These are phyloP conservation scores for Hippocampus barbouri DNA, from an alignment of 2,113 vertebrate species.

Conservation along the genomic window DNA sequence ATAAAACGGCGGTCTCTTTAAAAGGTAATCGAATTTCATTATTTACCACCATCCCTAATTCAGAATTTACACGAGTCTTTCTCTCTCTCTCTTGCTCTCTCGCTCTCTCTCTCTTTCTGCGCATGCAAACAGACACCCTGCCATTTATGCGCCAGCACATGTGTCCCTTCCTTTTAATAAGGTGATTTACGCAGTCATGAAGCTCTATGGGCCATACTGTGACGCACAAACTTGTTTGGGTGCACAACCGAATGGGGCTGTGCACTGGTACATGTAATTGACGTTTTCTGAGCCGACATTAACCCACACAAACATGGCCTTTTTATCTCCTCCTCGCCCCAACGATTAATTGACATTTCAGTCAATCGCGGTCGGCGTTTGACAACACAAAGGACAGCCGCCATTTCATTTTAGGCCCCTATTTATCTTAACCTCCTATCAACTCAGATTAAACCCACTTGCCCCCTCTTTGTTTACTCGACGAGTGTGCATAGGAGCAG, in stretches of 20 bases:
- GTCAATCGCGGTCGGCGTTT: slow-evolving; percentile 11
- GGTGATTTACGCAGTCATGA: slow-evolving; percentile 34
- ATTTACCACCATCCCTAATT: slow-evolving; percentile 26
- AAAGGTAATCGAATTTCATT: slow-evolving; percentile 20
- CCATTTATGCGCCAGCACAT: slow-evolving; percentile 12
- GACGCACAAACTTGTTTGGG: slow-evolving; percentile 26
- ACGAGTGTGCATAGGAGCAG: slow-evolving; percentile 7
- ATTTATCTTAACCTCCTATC: not conserved
- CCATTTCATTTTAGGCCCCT: slow-evolving; percentile 1
- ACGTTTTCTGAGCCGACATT: slow-evolving; percentile 32
- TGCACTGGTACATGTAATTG: slow-evolving; percentile 51
- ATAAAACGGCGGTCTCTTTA: slow-evolving; percentile 7
- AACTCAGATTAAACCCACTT: slow-evolving; percentile 12
- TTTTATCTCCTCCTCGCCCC: not conserved
- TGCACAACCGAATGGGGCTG: slow-evolving; percentile 32
- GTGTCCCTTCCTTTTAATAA: slow-evolving; percentile 21
- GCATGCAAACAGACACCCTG: not conserved
- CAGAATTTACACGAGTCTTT: not conserved
- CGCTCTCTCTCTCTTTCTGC: slow-evolving; percentile 1
- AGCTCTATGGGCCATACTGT: slow-evolving; percentile 14
- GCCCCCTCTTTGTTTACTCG: slow-evolving; percentile 10
- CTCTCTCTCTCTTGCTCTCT: slow-evolving; percentile 3
- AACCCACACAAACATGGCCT: not conserved
- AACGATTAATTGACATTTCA: slow-evolving; percentile 4
- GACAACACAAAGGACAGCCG: slow-evolving; percentile 7